Evolutionary conservation across 2,888 invertebrate genomes (phyloP), one percentile per base, ranked within the genome.

Genomic region (Barypeithes pellucidus): DNA sequence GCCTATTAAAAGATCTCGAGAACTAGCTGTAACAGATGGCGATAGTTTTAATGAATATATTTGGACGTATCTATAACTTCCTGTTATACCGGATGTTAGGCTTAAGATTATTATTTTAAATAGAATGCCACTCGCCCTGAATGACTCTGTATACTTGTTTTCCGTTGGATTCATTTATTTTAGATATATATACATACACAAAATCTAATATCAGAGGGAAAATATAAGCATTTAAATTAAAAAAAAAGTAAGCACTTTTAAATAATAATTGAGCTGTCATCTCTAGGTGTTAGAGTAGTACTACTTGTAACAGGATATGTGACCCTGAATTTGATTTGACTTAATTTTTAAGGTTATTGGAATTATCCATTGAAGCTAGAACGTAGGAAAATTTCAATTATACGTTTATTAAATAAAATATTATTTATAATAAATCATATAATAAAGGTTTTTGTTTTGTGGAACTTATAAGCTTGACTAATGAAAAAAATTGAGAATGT

Each of bases 331-430:
- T 47, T 70, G 22, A 43, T 67, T 62, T 45, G 62, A 54, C 52
- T 67, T 67, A 33, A 52, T 72, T 71, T 62, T 66, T 59, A 67
- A 72, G 67, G 67, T 72, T 71, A 60, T 72, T 50, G 61, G 72
- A 72, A 50, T 67, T 73, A 57, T 57, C 63, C 62, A 47, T 36
- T 61, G 36, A 29, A 57, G 54, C 61, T 73, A 73, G 73, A 69
- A 0, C 47, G 41, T 73, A 73, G 73, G 57, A 60, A 66, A 73
- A 69, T 60, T 67, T 70, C 54, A 57, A 67, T 62, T 73, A 69
- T 73, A 69, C 59, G 63, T 73, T 73, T 70, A 73, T 69, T 73
- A 73, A 73, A 72, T 67, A 65, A 73, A 70, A 73, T 73, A 73
- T 73, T 73, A 73, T 73, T 73, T 73, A 73, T 70, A 73, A 69